A percentile compares a stretch with the other conserved stretches of the same genome.
Conservation (phyloP, 1,140 invertebrate genomes). For the Camponotus floridanus region DNA sequence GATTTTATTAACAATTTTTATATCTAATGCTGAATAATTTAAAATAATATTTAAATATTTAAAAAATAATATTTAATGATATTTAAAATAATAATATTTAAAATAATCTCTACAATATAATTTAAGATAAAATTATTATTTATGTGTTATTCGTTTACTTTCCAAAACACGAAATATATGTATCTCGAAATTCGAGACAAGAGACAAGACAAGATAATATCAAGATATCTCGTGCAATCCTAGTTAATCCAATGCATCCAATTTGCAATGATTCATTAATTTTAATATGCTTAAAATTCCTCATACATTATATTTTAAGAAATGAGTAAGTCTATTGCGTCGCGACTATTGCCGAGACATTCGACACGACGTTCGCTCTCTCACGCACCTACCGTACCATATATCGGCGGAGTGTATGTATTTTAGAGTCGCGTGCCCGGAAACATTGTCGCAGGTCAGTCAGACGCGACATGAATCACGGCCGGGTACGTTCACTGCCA, state of each 20-base stretch:
- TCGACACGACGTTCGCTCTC: slow-evolving; percentile 51
- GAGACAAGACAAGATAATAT: too few relatives aligned
- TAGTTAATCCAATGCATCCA: not conserved
- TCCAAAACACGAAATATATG: too few relatives aligned
- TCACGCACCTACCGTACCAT: slow-evolving; percentile 60
- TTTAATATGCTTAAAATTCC: not conserved
- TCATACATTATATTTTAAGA: slow-evolving; percentile 6
- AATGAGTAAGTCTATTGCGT: not conserved
- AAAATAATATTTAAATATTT: too few relatives aligned
- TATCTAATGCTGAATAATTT: too few relatives aligned
- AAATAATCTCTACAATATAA: too few relatives aligned
- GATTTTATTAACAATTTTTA: too few relatives aligned
- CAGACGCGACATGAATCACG: slow-evolving; percentile 67
- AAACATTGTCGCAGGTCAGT: slow-evolving; percentile 74
- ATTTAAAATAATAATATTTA: too few relatives aligned
- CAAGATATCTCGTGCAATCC: too few relatives aligned
- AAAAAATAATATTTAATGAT: too few relatives aligned
- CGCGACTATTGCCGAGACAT: slow-evolving; percentile 12
- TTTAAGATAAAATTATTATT: too few relatives aligned
- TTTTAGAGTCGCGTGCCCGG: slow-evolving; percentile 70
- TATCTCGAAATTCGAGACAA: too few relatives aligned
- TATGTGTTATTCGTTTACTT: too few relatives aligned
- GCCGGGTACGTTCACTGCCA: slow-evolving; percentile 51
- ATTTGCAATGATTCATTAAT: not conserved
- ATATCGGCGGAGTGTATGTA: slow-evolving; percentile 65